A percentile compares a stretch with the other conserved stretches of the same genome.
phyloP scores from a whole-genome alignment of 1,140 invertebrate species.

The Drosophila rufa region DNA sequence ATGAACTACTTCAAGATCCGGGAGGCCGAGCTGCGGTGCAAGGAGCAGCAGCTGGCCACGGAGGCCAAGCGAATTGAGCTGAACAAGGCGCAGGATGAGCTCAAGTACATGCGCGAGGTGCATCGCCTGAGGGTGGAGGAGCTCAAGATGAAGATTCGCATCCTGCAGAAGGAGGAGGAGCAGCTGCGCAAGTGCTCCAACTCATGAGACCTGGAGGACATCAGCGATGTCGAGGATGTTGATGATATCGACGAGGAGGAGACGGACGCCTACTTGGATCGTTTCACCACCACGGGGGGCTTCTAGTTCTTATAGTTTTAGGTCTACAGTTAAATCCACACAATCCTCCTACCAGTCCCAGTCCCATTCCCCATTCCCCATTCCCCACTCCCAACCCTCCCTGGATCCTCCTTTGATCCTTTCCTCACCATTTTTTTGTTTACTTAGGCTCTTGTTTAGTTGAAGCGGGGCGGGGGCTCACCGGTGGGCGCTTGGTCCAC shows the following conservation, averaged over 20 bases:
- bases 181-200: conserved; percentile 63
- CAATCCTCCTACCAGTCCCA: neutral
- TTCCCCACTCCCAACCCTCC: too few relatives aligned
- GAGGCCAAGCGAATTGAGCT: conserved; percentile 80
- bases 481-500: neutral
- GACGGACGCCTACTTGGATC: conserved; percentile 21
- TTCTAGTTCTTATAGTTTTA: conserved; percentile 37
- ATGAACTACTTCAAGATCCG: conserved; percentile 79
- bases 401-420: neutral
- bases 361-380: neutral
- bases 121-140: conserved; percentile 80
- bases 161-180: conserved; percentile 83
- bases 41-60: conserved; percentile 77
- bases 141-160: conserved; percentile 82
- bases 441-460: conserved; percentile 16
- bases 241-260: neutral
- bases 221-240: conserved; percentile 51
- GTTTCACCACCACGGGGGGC: conserved; percentile 20
- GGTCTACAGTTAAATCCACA: conserved; percentile 3
- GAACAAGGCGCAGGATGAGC: conserved; percentile 76
- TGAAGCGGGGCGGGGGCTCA: conserved; percentile 43
- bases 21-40: conserved; percentile 79
- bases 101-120: conserved; percentile 79
- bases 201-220: conserved; percentile 77
- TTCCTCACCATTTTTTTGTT: conserved; percentile 24